Evolutionary conservation across 2,113 vertebrate genomes (phyloP).

Genomic region (Oostethus manadensis): DNA sequence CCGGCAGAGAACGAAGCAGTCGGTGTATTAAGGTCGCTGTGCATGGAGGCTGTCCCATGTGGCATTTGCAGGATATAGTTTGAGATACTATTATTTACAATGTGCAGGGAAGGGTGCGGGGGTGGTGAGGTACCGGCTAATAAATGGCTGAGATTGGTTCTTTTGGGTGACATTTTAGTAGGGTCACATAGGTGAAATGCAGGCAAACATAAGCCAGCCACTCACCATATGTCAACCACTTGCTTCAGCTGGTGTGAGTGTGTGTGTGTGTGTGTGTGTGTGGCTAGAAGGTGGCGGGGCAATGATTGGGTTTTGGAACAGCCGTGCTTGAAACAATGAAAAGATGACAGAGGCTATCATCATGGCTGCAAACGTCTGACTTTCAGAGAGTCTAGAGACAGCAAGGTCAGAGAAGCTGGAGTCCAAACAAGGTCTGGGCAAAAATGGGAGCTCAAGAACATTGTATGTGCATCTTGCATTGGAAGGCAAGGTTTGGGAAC

Average conservation of each 20-base stretch:
- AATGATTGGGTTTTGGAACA: slow-evolving; percentile 60
- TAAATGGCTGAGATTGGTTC: slow-evolving; percentile 42
- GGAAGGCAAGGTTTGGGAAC: too few species aligned
- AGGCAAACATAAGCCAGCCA: slow-evolving; percentile 34
- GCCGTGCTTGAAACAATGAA: slow-evolving; percentile 61
- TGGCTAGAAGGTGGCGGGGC: slow-evolving; percentile 9
- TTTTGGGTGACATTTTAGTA: slow-evolving; percentile 59
- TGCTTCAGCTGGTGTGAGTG: slow-evolving; percentile 14
- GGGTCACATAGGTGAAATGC: slow-evolving; percentile 42
- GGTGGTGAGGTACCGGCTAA: slow-evolving; percentile 10
- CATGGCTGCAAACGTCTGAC: slow-evolving; percentile 2
- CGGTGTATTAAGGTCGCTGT: background rate
- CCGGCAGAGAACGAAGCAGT: background rate
- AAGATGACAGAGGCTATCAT: slow-evolving; percentile 33
- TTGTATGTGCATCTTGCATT: too few species aligned
- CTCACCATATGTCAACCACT: slow-evolving; percentile 26
- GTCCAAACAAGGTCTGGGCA: too few species aligned
- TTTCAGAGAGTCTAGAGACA: background rate
- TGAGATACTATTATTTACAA: slow-evolving; percentile 50
- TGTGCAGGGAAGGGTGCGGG: background rate
- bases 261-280: slow-evolving; percentile 18
- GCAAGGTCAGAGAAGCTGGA: too few species aligned
- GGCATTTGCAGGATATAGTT: slow-evolving; percentile 42
- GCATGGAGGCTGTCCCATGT: slow-evolving; percentile 12
- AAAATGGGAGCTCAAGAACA: too few species aligned